Evolutionary conservation across 2,888 invertebrate species (phyloP).

Genomic region (Pardosa pseudoannulata): DNA sequence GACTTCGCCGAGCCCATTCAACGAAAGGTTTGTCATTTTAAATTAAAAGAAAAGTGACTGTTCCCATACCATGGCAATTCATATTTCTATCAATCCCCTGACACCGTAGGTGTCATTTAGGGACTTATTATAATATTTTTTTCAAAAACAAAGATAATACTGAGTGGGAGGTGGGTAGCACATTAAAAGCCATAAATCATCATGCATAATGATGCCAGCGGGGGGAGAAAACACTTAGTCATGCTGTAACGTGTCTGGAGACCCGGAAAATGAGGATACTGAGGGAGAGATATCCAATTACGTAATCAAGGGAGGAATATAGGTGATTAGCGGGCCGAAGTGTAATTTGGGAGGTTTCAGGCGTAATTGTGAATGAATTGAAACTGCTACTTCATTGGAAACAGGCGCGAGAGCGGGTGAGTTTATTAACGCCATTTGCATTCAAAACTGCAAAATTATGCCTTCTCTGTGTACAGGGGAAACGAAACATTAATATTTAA

Average conservation of each 20-base stretch:
- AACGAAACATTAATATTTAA: not conserved
- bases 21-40: no score
- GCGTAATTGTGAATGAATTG: not conserved
- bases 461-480: not conserved
- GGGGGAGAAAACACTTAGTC: slow-evolving; percentile 50
- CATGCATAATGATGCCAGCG: slow-evolving; percentile 39
- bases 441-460: not conserved
- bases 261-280: slow-evolving; percentile 2
- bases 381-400: not conserved
- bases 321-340: not conserved
- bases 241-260: slow-evolving; percentile 13
- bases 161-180: slow-evolving; percentile 10
- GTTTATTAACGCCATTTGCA: not conserved
- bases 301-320: slow-evolving; percentile 22
- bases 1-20: no score
- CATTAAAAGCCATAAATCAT: slow-evolving; percentile 65
- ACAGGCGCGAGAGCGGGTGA: not conserved
- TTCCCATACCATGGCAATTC: no score
- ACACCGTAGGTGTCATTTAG: slow-evolving; percentile 20
- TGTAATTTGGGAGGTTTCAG: slow-evolving; percentile 13
- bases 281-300: slow-evolving; percentile 12
- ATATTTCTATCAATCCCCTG: slow-evolving; percentile 44
- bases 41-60: no score
- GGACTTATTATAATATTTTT: slow-evolving; percentile 4
- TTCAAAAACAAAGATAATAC: slow-evolving; percentile 43